phyloP scores from a whole-genome alignment of 1,140 invertebrate species.

The Drosophila arizonae region DNA sequence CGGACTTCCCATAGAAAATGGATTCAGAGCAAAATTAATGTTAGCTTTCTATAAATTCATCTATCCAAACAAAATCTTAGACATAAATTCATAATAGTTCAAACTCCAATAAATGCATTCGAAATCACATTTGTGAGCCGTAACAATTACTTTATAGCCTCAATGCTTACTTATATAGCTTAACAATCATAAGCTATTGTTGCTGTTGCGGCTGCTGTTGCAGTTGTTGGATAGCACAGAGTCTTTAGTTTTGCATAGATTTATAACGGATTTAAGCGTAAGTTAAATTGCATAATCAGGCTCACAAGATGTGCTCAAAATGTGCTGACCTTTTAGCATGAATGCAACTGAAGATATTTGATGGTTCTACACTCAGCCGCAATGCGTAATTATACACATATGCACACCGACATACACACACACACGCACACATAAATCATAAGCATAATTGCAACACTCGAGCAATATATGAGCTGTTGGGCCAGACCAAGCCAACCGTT shows the following conservation, averaged over 20 bases:
- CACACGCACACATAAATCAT: constrained; percentile 54
- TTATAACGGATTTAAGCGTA: background rate
- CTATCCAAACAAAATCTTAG: too few species aligned
- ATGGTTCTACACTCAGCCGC: constrained; percentile 1
- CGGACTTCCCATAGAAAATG: too few species aligned
- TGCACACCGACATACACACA: background rate
- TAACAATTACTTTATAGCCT: background rate
- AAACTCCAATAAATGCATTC: background rate
- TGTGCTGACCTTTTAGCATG: constrained; percentile 5
- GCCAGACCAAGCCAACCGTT: constrained; percentile 13
- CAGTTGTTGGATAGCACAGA: background rate
- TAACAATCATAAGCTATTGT: background rate
- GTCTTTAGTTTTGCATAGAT: background rate
- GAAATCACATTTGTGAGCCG: background rate
- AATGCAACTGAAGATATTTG: constrained; percentile 26
- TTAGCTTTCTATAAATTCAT: too few species aligned
- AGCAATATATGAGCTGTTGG: constrained; percentile 17
- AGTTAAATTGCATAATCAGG: constrained; percentile 3
- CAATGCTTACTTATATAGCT: background rate
- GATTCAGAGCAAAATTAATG: too few species aligned
- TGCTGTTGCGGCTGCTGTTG: too few species aligned
- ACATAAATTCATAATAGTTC: background rate
- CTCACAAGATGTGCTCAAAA: background rate
- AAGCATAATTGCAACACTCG: constrained; percentile 44
- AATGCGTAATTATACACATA: constrained; percentile 15